Percentiles rank a stretch among this genome's conserved stretches.
These are phyloP conservation scores for Terrapene triunguis DNA, from an alignment of 2,113 vertebrate genomes.

Conservation along the genomic window DNA sequence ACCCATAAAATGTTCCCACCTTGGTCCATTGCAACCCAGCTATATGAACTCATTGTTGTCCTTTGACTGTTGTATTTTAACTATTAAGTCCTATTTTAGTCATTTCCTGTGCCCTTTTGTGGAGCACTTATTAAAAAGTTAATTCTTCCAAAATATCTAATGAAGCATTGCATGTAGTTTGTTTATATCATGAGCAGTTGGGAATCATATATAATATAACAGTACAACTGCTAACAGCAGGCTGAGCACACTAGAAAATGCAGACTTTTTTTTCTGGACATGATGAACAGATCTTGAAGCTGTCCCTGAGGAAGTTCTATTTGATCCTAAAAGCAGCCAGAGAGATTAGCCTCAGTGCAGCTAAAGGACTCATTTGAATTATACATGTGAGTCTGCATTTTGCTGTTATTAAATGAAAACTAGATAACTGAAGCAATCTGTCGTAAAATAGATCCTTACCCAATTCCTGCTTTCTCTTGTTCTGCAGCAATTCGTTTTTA, in stretches of 20 bases:
- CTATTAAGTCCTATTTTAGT: background rate
- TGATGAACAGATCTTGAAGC: background rate
- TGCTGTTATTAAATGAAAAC: background rate
- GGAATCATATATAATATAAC: background rate
- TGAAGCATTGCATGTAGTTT: background rate
- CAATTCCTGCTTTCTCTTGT: background rate
- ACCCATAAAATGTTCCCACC: background rate
- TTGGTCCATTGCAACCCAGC: background rate
- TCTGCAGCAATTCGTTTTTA: background rate
- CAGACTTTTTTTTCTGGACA: rapidly evolving
- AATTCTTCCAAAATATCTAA: background rate
- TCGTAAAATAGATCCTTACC: background rate
- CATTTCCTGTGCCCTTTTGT: background rate
- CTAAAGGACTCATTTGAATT: background rate
- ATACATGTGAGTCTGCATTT: background rate
- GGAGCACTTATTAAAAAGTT: background rate
- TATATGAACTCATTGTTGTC: background rate
- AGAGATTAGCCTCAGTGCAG: rapidly evolving
- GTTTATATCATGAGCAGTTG: background rate
- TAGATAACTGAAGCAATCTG: background rate
- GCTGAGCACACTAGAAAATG: background rate
- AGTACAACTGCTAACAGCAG: background rate
- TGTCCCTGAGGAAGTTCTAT: background rate
- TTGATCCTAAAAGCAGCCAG: background rate
- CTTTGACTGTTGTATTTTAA: background rate